Conservation (phyloP, 2,888 invertebrate genomes). For the Lacanobia oleracea region DNA sequence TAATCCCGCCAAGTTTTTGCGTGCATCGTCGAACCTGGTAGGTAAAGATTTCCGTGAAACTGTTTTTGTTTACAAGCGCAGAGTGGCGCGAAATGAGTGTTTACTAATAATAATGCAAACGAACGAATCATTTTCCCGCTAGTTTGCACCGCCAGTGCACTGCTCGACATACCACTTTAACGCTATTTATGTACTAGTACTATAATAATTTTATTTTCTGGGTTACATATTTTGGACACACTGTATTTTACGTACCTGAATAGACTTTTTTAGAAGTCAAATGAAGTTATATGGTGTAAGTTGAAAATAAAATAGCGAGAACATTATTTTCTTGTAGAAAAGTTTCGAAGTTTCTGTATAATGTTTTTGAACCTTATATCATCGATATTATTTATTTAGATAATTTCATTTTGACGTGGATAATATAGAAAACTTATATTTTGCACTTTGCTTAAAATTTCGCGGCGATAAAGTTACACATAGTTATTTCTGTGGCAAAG, state of each 20-base stretch:
- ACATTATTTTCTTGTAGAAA: background rate
- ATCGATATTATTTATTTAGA: background rate
- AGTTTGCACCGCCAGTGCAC: conserved; percentile 63
- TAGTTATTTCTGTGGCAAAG: background rate
- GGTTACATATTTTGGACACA: background rate
- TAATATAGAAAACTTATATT: background rate
- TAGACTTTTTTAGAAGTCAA: background rate
- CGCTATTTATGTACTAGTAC: conserved; percentile 20
- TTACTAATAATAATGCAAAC: conserved; percentile 83
- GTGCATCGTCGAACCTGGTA: conserved; percentile 64
- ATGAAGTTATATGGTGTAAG: background rate
- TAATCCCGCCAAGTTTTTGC: conserved; percentile 74
- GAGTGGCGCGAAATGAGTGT: conserved; percentile 87
- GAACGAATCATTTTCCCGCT: conserved; percentile 80
- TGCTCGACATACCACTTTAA: conserved; percentile 27
- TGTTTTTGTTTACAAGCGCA: conserved; percentile 85
- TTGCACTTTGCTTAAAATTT: background rate
- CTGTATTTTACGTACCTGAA: background rate
- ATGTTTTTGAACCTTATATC: no score
- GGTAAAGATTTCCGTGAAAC: conserved; percentile 80
- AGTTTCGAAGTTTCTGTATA: background rate
- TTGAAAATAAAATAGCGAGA: background rate
- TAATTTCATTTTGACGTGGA: background rate
- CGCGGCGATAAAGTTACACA: no score
- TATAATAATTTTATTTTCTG: background rate